Evolutionary conservation across 2,888 invertebrate genomes (phyloP), one percentile per base, ranked within the genome.

Genomic region (Poecilobothrus nobilitatus): DNA sequence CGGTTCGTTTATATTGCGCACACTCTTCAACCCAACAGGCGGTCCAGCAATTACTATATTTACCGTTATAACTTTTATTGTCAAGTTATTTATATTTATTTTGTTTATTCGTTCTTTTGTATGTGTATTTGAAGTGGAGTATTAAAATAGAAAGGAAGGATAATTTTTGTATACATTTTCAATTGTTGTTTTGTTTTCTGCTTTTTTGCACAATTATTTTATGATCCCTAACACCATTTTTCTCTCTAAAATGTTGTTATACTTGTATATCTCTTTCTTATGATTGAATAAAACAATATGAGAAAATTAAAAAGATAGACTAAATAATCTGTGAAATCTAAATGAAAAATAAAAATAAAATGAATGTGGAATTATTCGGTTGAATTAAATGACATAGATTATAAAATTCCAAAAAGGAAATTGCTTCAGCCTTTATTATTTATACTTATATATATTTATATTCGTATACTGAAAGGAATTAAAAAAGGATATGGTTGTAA

Each of bases 1-100:
- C 63, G 63, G 63, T 27, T 27, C 27, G 18, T 63, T 22, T 63
- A 27, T 33, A 71, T 70, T 69, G 71, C 73, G 74, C 75, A 73
- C 73, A 74, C 74, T 74, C 74, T 70, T 71, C 67, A 53, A 68
- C 73, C 68, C 74, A 71, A 62, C 74, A 70, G 74, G 75, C 73
- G 74, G 75, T 75, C 75, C 74, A 71, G 73, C 74, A 74, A 75
- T 74, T 74, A 74, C 71, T 70, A 53, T 27, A 27, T 53, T 53
- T 53, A 53, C 53, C 53, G 53, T 53, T 53, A 27, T 27, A 27
- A 27, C 27, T 27, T 27, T 27, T 27, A 27, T 27, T 27, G 27
- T 27, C 27, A 27, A 27, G 27, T 27, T 27, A 27, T 53, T 53
- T 15, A 6, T 53, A 18, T 53, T 53, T 53, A 18, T 63, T 22